phyloP scores from a whole-genome alignment of 1,140 invertebrate species.

The Conus betulinus region DNA sequence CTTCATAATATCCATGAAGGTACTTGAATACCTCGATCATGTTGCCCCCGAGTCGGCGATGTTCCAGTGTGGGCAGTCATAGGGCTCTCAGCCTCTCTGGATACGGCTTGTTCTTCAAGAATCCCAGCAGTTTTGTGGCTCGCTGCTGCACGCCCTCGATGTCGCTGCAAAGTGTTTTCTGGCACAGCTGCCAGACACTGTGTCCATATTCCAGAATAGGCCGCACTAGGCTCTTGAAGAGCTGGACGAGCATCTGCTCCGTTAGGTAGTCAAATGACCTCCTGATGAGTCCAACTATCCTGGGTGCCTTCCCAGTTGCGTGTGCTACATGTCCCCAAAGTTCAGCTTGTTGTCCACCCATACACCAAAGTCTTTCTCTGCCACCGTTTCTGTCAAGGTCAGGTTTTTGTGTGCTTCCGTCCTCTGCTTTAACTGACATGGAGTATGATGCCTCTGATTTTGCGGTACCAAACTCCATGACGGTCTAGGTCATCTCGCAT shows the following conservation, averaged over 20 bases:
- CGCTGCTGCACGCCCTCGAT: neutral
- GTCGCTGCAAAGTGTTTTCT: constrained; percentile 13
- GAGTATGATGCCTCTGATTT: no score
- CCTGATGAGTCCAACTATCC: neutral
- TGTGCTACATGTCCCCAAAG: neutral
- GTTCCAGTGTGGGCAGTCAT: no score
- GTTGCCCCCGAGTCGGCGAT: no score
- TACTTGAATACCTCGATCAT: no score
- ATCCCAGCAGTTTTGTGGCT: constrained; percentile 1
- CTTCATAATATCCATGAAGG: no score
- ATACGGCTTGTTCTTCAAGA: neutral
- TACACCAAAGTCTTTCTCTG: no score
- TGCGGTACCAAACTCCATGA: no score
- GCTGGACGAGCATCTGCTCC: neutral
- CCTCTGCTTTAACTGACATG: no score
- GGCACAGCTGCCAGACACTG: neutral
- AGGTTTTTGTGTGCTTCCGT: no score
- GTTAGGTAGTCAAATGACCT: constrained; percentile 1
- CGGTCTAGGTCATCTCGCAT: no score
- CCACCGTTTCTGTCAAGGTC: no score
- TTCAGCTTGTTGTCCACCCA: no score
- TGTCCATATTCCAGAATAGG: neutral
- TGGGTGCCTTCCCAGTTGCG: neutral
- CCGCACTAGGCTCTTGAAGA: neutral
- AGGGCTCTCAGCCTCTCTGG: neutral